Conservation (phyloP, 64 coral and sea anemone species). For the Dendronephthya gigantea region DNA sequence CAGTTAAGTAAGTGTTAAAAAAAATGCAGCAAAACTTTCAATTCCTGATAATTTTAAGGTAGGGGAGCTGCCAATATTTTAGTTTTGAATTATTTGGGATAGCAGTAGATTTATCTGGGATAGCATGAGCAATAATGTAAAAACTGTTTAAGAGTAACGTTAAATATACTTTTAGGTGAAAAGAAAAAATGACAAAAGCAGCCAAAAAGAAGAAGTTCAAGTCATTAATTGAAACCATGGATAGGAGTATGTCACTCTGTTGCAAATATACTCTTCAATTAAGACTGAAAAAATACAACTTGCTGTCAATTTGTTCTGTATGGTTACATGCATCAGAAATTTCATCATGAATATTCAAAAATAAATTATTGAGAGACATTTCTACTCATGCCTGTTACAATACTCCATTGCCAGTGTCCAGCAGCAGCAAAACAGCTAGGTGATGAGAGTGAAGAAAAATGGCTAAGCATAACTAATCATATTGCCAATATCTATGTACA, state of each 20-base stretch:
- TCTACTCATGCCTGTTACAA: background rate
- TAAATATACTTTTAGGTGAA: background rate
- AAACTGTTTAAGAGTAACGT: background rate
- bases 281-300: background rate
- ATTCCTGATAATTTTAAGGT: background rate
- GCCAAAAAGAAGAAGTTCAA: slow-evolving; percentile 17
- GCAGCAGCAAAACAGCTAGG: slow-evolving; percentile 13
- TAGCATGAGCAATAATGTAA: too few relatives aligned
- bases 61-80: too few relatives aligned
- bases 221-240: slow-evolving; percentile 7
- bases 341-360: background rate
- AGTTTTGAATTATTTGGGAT: too few relatives aligned
- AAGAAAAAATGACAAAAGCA: slow-evolving; percentile 3
- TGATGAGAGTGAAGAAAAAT: slow-evolving; percentile 14
- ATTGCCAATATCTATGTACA: background rate
- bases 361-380: background rate
- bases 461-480: background rate
- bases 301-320: background rate
- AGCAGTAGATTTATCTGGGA: too few relatives aligned
- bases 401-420: background rate
- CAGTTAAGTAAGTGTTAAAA: background rate
- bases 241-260: background rate
- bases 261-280: background rate
- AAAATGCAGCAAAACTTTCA: background rate
- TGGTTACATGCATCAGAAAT: background rate